phyloP scores from a whole-genome alignment of 2,113 vertebrate genomes.

The Daphoenositta chrysoptera region DNA sequence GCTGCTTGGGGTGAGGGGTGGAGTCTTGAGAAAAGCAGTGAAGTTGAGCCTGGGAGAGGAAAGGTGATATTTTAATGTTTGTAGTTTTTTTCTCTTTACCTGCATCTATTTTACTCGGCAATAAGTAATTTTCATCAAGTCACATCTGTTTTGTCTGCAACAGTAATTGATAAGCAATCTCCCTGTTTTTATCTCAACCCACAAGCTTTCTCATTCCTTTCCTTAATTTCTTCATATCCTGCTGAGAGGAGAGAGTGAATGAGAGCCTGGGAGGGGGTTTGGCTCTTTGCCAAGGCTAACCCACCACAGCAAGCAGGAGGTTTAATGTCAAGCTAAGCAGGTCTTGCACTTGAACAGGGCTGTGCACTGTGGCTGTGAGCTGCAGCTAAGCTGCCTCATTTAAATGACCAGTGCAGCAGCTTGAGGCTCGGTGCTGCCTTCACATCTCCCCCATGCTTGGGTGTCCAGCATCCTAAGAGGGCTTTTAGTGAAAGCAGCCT shows the following conservation, averaged over 20 bases:
- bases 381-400: not conserved
- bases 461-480: not conserved
- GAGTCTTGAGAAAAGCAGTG: not conserved
- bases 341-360: not conserved
- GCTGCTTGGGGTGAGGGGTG: not conserved
- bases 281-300: not conserved
- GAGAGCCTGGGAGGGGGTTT: fast-evolving
- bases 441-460: not conserved
- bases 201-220: not conserved
- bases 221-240: not conserved
- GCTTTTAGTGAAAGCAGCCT: not conserved
- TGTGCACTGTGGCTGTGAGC: not conserved
- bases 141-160: not conserved
- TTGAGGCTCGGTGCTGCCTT: not conserved
- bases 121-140: not conserved
- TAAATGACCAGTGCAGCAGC: not conserved
- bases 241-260: not conserved
- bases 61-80: not conserved
- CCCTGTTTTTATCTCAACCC: not conserved
- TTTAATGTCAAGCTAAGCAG: not conserved
- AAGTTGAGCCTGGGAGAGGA: not conserved
- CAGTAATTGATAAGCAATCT: not conserved
- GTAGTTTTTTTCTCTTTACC: not conserved
- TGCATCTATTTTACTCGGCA: not conserved
- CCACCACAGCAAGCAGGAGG: fast-evolving